Base-by-base conservation (phyloP, 2,113 vertebrate genomes). In the Pseudorasbora parva region DNA sequence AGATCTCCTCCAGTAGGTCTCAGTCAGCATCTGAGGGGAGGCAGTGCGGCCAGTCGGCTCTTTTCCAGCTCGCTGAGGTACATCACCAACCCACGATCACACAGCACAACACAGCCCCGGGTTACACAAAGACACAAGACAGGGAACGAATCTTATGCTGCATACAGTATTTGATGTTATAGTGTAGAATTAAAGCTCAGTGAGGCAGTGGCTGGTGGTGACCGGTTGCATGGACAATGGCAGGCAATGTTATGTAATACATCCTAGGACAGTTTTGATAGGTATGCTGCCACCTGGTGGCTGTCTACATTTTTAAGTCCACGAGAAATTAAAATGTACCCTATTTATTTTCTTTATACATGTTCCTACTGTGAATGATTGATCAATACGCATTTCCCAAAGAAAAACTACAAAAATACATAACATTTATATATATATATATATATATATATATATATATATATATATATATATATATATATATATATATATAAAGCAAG, bases 21-120 rank as follows among this genome's bases (percentile, higher is more conserved):
- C 90, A 88, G 86, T 88, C 84, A 60, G 87, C 91, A 85, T 92
- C 92, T 89, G 95, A 96, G 89, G 94, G 88, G 21, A 95, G 96
- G 91, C 93, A 95, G 27, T 96, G 94, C 91, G 93, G 95, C 86
- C 94, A 95, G 91, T 96, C 95, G 14, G 94, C 96, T 69, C 95
- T 96, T 87, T 97, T 98, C 93, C 96, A 96, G 89, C 94, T 97
- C 76, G 95, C 95, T 90, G 95, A 98, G 94, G 95, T 96, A 96
- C 49, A 78, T 43, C 11, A 78, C 11, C 14, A 30, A 25, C 37
- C 56, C 49, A 74, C 23, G 1, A 12, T 47, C 45, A 60, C 30
- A 79, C 19, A 21, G 14, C 37, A 75, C 8, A 56, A 30, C 27
- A 68, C 27, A 21, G 43, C 57, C 17, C 33, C 2, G 0, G 51